These are phyloP conservation scores for Cotesia vestalis DNA, from an alignment of 1,140 invertebrate species.

Conservation along the genomic window DNA sequence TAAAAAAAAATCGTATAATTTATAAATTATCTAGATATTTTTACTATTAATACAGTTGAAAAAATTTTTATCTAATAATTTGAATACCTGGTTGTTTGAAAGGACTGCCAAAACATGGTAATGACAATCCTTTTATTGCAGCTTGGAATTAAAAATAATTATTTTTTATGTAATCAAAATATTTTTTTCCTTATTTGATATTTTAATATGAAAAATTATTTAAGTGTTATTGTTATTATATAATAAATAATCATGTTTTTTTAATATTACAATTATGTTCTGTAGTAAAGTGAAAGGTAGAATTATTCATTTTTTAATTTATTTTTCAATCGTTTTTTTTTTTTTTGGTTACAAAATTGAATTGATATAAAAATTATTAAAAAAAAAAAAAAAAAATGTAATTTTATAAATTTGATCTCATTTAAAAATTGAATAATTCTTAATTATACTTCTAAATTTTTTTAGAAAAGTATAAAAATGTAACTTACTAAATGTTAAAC, in stretches of 20 bases:
- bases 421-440: neutral
- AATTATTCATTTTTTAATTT: no score
- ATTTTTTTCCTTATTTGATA: neutral
- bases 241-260: no score
- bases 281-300: no score
- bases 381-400: no score
- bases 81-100: conserved; percentile 58
- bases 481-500: conserved; percentile 79
- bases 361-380: no score
- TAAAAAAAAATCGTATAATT: neutral
- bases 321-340: no score
- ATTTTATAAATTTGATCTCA: no score
- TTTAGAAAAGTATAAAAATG: neutral
- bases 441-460: neutral
- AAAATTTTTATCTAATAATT: conserved; percentile 17
- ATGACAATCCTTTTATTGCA: conserved; percentile 60
- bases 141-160: conserved; percentile 56
- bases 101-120: conserved; percentile 62
- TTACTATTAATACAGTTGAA: neutral
- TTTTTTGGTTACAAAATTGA: no score
- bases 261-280: no score
- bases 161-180: conserved; percentile 14
- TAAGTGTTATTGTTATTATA: no score
- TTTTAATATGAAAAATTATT: neutral
- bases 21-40: neutral